These are phyloP conservation scores for Spinus olivaceus DNA, from an alignment of 2,797 vertebrate genomes.

Conservation along the genomic window DNA sequence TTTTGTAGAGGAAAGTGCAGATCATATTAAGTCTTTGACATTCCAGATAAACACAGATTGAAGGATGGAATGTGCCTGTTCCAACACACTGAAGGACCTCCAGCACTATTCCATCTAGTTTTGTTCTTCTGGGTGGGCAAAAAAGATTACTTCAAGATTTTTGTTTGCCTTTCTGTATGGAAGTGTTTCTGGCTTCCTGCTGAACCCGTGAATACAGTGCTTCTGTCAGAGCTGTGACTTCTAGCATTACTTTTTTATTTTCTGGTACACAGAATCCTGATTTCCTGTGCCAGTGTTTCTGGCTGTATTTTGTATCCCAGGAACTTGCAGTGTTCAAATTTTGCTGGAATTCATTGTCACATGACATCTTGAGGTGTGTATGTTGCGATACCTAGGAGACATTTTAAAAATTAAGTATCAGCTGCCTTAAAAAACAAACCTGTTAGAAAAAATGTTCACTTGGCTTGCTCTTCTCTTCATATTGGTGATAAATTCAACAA, in stretches of 20 bases:
- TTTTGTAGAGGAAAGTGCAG: neutral
- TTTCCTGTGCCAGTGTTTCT: neutral
- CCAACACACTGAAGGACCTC: neutral
- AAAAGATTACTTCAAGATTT: neutral
- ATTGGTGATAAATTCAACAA: neutral
- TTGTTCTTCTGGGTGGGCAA: neutral
- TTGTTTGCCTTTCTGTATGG: neutral
- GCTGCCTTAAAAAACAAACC: neutral
- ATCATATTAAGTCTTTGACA: neutral
- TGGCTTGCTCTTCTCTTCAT: neutral
- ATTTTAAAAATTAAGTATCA: neutral
- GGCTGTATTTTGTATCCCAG: neutral
- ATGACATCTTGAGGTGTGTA: neutral
- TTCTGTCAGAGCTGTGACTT: neutral
- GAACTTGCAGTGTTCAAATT: neutral
- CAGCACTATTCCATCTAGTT: neutral
- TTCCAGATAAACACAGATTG: neutral
- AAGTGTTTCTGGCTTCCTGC: neutral
- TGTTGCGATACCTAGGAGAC: neutral
- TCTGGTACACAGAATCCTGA: rapidly evolving
- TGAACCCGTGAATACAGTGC: neutral
- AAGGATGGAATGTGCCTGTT: neutral
- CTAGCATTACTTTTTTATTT: neutral
- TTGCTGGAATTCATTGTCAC: neutral
- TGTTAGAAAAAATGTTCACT: neutral